Base-by-base conservation (phyloP, 2,888 invertebrate genomes). In the Gastracanthus pulcherrimus region DNA sequence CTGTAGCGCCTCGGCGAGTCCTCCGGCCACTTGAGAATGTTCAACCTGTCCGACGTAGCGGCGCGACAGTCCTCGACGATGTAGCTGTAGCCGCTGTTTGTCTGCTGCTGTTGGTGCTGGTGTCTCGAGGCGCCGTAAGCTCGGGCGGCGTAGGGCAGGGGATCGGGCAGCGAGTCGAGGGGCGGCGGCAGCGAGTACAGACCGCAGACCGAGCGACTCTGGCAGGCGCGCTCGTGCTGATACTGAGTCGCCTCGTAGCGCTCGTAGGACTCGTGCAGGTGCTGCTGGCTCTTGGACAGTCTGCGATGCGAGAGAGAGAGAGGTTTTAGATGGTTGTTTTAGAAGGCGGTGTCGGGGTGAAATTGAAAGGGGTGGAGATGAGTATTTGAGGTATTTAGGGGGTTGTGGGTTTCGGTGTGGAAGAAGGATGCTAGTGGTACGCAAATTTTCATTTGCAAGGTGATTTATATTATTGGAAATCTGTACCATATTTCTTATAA, bases 21-120 rank as follows among this genome's bases (percentile, higher is more conserved):
- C 1, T 89, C 88, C 0, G 91, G 91, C 91, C 91, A 91, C 62
- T 91, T 88, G 76, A 91, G 88, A 62, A 91, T 91, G 76, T 91
- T 91, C 31, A 91, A 82, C 36, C 90, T 89, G 76, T 90, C 89
- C 3, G 78, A 26, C 0, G 48, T 31, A 0, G 71, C 60, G 7
- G 23, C 11, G 7, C 23, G 55, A 23, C 55, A 55, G n/a, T 55
- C 55, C 11, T 55, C 55, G 9, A 55, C n/a, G 3, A 55, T 13
- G 26, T 55, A 55, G 13, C 26, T 55, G n/a, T n/a, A n/a, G n/a
- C n/a, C n/a, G n/a, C n/a, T n/a, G n/a, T n/a, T n/a, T 13, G 55
- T 55, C 23, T 55, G 55, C 23, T 55, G 51, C 51, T 51, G 51
- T 9, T 55, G 55, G 6, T 55, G 51, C 23, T 55, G 55, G 6